Evolutionary conservation across 2,113 vertebrate species (phyloP).

Genomic region (Myiozetetes cayanensis): DNA sequence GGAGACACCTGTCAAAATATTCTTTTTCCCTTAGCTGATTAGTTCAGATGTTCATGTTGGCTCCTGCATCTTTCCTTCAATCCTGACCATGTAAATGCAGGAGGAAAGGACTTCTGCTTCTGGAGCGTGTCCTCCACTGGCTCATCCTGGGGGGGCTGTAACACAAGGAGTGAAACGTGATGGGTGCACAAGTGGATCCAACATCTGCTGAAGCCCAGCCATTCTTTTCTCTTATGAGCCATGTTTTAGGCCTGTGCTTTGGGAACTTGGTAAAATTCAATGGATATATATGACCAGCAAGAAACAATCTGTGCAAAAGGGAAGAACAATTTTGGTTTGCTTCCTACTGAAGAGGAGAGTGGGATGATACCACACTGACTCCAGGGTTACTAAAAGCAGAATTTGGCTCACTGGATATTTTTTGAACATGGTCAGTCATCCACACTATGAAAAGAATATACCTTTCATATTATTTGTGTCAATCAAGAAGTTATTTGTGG

Average conservation of each 20-base stretch:
- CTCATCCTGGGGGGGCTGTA: neutral
- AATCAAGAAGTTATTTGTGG: neutral
- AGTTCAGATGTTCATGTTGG: neutral
- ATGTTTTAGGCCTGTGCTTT: neutral
- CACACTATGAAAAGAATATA: neutral
- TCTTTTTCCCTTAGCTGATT: neutral
- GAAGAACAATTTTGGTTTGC: neutral
- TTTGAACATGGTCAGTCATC: neutral
- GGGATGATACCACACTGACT: rapidly evolving
- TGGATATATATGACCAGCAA: rapidly evolving
- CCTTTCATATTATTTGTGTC: neutral
- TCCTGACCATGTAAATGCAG: rapidly evolving
- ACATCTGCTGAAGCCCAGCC: rapidly evolving
- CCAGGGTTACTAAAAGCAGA: neutral
- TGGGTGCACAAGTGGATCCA: rapidly evolving
- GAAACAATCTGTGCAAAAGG: neutral
- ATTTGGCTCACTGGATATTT: neutral
- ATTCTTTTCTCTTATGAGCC: neutral
- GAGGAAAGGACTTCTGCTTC: neutral
- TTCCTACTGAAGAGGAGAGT: neutral
- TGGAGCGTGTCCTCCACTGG: neutral
- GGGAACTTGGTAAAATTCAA: neutral
- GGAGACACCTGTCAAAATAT: neutral
- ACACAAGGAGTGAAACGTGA: neutral
- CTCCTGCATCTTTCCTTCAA: neutral